A percentile compares a stretch with the other conserved stretches of the same genome.
phyloP scores from a whole-genome alignment of 2,113 vertebrate genomes.

The Taxidea taxus region DNA sequence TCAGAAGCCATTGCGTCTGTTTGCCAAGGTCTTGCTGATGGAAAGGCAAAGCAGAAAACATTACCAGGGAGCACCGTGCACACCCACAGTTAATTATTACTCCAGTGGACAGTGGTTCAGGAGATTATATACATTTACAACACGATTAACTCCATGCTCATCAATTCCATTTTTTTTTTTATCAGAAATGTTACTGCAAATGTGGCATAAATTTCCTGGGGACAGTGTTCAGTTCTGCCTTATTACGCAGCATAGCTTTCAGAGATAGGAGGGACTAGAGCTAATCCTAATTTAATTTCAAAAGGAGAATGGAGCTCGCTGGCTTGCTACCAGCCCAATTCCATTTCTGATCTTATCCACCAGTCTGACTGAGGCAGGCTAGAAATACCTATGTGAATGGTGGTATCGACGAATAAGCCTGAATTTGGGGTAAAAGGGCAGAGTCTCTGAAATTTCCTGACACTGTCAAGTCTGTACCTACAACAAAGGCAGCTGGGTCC shows the following conservation, averaged over 20 bases:
- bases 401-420: slow-evolving; percentile 66
- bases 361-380: slow-evolving; percentile 40
- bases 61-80: slow-evolving; percentile 33
- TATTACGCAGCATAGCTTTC: slow-evolving; percentile 58
- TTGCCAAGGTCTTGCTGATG: slow-evolving; percentile 63
- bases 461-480: slow-evolving; percentile 19
- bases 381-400: slow-evolving; percentile 67
- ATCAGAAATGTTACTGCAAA: slow-evolving; percentile 35
- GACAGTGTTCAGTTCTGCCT: slow-evolving; percentile 47
- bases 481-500: slow-evolving; percentile 53
- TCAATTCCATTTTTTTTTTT: slow-evolving; percentile 57
- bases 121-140: slow-evolving; percentile 75
- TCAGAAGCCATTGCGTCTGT: slow-evolving; percentile 60
- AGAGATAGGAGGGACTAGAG: slow-evolving; percentile 33
- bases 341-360: slow-evolving; percentile 46
- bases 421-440: slow-evolving; percentile 67
- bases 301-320: slow-evolving; percentile 42
- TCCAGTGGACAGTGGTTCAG: slow-evolving; percentile 69
- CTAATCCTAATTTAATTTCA: slow-evolving; percentile 68
- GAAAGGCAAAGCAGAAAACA: slow-evolving; percentile 69
- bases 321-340: slow-evolving; percentile 52
- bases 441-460: slow-evolving; percentile 64
- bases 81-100: slow-evolving; percentile 76
- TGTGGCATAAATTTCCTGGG: slow-evolving; percentile 54
- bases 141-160: slow-evolving; percentile 74